Percentiles rank a stretch among this genome's conserved stretches.
Evolutionary conservation across 2,113 vertebrate genomes (phyloP).

Genomic region (Glaucomys volans): DNA sequence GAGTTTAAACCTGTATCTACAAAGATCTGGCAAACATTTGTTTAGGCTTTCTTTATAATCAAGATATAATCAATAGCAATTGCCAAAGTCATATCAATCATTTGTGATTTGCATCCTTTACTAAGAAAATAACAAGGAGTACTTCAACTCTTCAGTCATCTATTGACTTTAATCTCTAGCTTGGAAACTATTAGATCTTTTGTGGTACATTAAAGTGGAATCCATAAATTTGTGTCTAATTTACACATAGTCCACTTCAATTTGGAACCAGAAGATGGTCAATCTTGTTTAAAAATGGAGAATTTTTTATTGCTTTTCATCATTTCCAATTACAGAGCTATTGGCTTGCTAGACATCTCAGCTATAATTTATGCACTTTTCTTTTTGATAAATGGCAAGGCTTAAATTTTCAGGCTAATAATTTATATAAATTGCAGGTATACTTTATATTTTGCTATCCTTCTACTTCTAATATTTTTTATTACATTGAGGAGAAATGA

Average conservation of each 20-base stretch:
- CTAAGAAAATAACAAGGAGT: neutral
- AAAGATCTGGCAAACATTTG: slow-evolving; percentile 39
- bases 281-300: neutral
- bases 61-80: slow-evolving; percentile 33
- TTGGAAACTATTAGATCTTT: neutral
- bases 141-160: slow-evolving; percentile 27
- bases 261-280: slow-evolving; percentile 29
- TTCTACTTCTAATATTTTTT: slow-evolving; percentile 50
- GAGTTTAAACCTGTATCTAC: slow-evolving; percentile 19
- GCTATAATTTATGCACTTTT: neutral
- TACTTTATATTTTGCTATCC: slow-evolving; percentile 40
- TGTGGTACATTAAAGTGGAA: neutral
- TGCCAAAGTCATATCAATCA: neutral
- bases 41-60: slow-evolving; percentile 59
- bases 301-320: slow-evolving; percentile 31
- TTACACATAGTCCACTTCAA: neutral
- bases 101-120: neutral
- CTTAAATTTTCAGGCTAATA: slow-evolving; percentile 50
- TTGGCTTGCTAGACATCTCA: slow-evolving; percentile 33
- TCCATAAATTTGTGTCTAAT: slow-evolving; percentile 45
- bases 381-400: slow-evolving; percentile 54
- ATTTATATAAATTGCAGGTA: slow-evolving; percentile 54
- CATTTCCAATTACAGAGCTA: slow-evolving; percentile 33
- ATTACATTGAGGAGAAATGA: slow-evolving; percentile 50
- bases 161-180: slow-evolving; percentile 32